Percentiles rank a stretch among this genome's conserved stretches.
phyloP scores from a whole-genome alignment of 2,888 invertebrate genomes.

The Unio delphinus region DNA sequence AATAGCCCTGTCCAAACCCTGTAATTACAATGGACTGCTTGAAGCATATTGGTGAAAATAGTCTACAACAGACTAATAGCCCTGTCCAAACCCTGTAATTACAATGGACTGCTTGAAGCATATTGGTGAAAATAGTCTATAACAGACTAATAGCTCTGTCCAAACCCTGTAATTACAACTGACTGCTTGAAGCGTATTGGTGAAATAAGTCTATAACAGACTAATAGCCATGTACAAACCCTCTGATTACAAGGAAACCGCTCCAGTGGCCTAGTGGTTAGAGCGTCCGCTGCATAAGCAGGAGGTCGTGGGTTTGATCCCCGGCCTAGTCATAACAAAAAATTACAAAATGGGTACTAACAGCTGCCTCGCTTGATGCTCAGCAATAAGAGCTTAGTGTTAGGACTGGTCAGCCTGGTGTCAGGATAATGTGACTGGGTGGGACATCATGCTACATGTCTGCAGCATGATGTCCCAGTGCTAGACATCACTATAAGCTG shows the following conservation, averaged over 20 bases:
- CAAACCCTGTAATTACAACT: slow-evolving; percentile 56
- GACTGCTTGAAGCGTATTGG: not conserved
- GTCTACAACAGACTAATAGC: not conserved
- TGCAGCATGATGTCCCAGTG: too few species aligned
- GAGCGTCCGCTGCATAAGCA: too few species aligned
- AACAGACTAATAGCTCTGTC: slow-evolving; percentile 66
- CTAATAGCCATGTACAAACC: slow-evolving; percentile 46
- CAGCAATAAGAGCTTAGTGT: too few species aligned
- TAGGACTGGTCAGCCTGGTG: too few species aligned
- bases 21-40: slow-evolving; percentile 7
- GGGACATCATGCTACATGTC: too few species aligned
- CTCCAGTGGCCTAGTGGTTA: too few species aligned
- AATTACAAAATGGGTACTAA: too few species aligned
- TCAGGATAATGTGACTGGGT: too few species aligned
- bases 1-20: slow-evolving; percentile 71
- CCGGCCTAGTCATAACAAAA: too few species aligned
- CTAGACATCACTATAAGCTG: too few species aligned
- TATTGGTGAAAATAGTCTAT: not conserved
- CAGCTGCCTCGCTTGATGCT: too few species aligned
- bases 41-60: not conserved
- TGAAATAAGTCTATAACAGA: not conserved
- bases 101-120: slow-evolving; percentile 1
- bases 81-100: slow-evolving; percentile 6
- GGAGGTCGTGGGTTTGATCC: too few species aligned
- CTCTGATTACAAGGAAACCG: slow-evolving; percentile 27